Base-by-base conservation (phyloP, 2,113 vertebrate species). In the Podarcis raffonei region DNA sequence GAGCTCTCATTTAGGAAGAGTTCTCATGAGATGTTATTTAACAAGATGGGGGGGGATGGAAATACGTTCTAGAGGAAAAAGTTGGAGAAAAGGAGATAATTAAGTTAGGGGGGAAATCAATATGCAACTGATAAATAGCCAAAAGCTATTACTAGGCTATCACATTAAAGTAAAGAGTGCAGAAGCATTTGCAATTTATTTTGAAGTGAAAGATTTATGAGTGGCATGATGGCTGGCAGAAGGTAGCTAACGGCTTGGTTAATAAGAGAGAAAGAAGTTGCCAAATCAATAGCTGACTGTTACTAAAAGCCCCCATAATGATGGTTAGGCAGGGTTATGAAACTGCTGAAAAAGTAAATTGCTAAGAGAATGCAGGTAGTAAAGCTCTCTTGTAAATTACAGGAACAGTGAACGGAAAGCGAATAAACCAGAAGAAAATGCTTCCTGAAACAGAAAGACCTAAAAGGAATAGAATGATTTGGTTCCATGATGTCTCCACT, bases 81-180 rank as follows among this genome's bases (percentile, higher is more conserved):
- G 92, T 91, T 53, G 87, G 85, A 91, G 13, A 16, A n/a, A 91
- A 87, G 80, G 86, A 90, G 71, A 80, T 85, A 92, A 94, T 91
- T 92, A 89, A 89, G 92, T 91, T 90, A 84, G 65, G 30, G 22
- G 35, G 13, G 59, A 66, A 90, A 91, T 0, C 84, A 92, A 85
- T 91, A 91, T 23, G 8, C 81, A 89, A 79, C 78, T 90, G 89
- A 93, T 87, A 90, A 92, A 93, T 82, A 57, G n/a, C 15, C 15
- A 92, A 72, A 92, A 92, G 89, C 65, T 91, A 66, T 89, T 83
- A 91, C 48, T 76, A 74, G 92, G 32, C 80, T 22, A 88, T 65
- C 23, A 25, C 39, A 53, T 11, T 57, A 79, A 79, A 69, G 88
- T 84, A 35, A 92, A 22, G 89, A 92, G 85, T 71, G 18, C 90